Evolutionary conservation across 2,113 vertebrate species (phyloP).

Genomic region (Varanus komodoensis): DNA sequence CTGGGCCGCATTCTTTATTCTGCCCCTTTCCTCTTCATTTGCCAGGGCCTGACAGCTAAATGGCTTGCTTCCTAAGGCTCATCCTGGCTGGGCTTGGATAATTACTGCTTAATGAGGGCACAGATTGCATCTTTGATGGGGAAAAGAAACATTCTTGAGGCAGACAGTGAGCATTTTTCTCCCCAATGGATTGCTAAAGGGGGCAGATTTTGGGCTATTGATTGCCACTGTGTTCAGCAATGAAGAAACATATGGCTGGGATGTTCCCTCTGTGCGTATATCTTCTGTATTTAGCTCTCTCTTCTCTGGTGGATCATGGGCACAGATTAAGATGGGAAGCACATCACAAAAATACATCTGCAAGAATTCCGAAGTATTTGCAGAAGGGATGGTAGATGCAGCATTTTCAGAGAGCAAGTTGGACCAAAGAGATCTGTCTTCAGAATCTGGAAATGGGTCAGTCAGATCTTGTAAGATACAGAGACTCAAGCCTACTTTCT

Average conservation of each 20-base stretch:
- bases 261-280: not conserved
- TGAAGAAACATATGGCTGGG: constrained; percentile 2
- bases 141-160: not conserved
- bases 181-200: not conserved
- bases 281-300: not conserved
- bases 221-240: not conserved
- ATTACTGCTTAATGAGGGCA: constrained; percentile 20
- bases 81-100: constrained; percentile 11
- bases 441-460: not conserved
- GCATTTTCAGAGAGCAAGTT: not conserved
- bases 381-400: not conserved
- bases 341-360: not conserved
- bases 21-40: not conserved
- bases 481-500: not conserved
- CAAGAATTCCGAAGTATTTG: not conserved
- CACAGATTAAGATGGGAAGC: not conserved
- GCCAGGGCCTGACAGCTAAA: not conserved
- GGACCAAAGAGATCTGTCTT: not conserved
- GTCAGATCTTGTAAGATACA: not conserved
- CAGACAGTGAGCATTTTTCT: no score
- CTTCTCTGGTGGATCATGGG: not conserved
- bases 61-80: constrained; percentile 3
- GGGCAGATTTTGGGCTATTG: not conserved
- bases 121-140: constrained; percentile 9
- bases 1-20: not conserved